These are phyloP conservation scores for Drosophila kanekoi DNA, from an alignment of 2,888 invertebrate genomes.

Conservation along the genomic window DNA sequence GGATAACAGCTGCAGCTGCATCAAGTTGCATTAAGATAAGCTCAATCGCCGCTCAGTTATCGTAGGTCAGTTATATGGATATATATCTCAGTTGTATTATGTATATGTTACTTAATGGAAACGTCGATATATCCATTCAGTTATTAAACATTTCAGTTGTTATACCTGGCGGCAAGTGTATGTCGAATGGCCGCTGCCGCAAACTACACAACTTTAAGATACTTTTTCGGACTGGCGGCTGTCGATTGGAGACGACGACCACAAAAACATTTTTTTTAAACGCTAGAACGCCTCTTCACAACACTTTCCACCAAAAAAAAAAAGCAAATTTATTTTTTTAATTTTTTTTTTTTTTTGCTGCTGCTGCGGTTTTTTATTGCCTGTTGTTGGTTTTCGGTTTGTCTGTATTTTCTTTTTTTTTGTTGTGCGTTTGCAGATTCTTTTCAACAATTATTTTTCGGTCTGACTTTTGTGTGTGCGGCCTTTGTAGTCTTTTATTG, in stretches of 20 bases:
- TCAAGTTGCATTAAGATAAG: too few relatives aligned
- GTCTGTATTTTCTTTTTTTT: slow-evolving; percentile 30
- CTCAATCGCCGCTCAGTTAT: too few relatives aligned
- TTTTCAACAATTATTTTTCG: slow-evolving; percentile 75
- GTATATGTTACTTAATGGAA: neutral
- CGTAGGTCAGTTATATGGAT: too few relatives aligned
- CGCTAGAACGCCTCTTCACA: slow-evolving; percentile 84
- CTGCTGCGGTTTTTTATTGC: slow-evolving; percentile 74
- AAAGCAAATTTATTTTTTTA: slow-evolving; percentile 31
- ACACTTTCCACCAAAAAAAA: slow-evolving; percentile 72
- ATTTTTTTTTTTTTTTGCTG: slow-evolving; percentile 44
- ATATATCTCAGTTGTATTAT: too few relatives aligned
- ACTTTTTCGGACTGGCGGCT: slow-evolving; percentile 60
- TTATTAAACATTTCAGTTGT: neutral
- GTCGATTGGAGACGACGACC: slow-evolving; percentile 70
- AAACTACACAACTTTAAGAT: slow-evolving; percentile 62
- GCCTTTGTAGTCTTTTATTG: slow-evolving; percentile 53
- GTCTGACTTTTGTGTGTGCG: slow-evolving; percentile 43
- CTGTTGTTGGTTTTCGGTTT: slow-evolving; percentile 56
- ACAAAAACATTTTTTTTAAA: slow-evolving; percentile 73
- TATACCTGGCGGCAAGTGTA: slow-evolving; percentile 3
- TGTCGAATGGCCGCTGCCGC: slow-evolving; percentile 19
- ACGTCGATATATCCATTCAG: neutral
- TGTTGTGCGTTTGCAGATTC: slow-evolving; percentile 66
- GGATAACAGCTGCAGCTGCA: neutral